Conservation (phyloP, 2,888 invertebrate genomes). For the Hypercompe scribonia region DNA sequence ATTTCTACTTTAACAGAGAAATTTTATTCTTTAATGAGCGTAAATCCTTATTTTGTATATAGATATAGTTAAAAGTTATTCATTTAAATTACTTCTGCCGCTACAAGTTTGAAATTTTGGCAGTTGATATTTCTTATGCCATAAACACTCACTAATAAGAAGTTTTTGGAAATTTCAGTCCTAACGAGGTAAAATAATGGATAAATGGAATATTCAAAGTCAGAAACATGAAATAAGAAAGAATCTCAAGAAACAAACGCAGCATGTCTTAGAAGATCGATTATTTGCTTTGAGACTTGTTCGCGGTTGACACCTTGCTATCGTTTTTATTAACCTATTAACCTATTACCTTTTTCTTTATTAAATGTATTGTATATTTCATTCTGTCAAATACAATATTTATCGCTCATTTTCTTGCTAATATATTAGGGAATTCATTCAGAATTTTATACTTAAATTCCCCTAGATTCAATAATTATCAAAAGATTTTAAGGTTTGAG, state of each 20-base stretch:
- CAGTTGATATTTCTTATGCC: no score
- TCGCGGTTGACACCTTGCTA: background rate
- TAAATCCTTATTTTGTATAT: background rate
- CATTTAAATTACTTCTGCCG: no score
- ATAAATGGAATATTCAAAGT: background rate
- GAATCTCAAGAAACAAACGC: no score
- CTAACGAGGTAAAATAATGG: background rate
- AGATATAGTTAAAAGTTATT: background rate
- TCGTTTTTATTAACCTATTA: no score
- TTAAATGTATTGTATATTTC: no score
- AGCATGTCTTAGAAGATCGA: background rate
- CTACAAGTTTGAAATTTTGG: no score
- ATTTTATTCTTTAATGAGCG: background rate
- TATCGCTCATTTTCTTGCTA: no score
- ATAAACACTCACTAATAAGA: no score
- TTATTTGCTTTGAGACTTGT: background rate
- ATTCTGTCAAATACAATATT: no score
- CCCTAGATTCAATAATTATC: background rate
- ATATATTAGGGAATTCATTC: background rate
- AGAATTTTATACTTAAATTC: no score
- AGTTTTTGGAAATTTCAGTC: no score
- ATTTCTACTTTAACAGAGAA: background rate
- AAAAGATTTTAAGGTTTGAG: background rate
- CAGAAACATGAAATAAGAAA: background rate
- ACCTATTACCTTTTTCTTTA: no score